A percentile compares a stretch with the other conserved stretches of the same genome.
Evolutionary conservation across 1,140 invertebrate species (phyloP).

Genomic region (Spodoptera litura): DNA sequence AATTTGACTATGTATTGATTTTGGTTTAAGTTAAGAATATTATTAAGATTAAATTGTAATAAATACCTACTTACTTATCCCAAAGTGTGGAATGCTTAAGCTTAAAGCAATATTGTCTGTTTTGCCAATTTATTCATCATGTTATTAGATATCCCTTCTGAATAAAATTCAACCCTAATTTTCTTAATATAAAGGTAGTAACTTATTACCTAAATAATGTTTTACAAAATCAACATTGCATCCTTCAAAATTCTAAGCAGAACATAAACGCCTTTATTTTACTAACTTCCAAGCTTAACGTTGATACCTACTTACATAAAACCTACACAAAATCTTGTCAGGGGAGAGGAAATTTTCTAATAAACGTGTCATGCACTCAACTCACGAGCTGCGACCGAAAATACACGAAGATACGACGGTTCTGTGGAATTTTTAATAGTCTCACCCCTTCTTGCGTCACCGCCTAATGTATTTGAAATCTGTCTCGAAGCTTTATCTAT

Average conservation of each 20-base stretch:
- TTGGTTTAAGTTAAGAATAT: no score
- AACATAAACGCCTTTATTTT: slow-evolving; percentile 6
- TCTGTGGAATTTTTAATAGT: slow-evolving; percentile 83
- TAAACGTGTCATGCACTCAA: slow-evolving; percentile 73
- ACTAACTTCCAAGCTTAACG: slow-evolving; percentile 27
- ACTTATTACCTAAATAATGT: no score
- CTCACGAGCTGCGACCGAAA: slow-evolving; percentile 59
- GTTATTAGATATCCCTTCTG: no score
- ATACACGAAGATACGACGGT: slow-evolving; percentile 68
- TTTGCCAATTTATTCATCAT: no score
- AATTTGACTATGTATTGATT: no score
- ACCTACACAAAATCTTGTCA: slow-evolving; percentile 44
- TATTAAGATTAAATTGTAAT: no score
- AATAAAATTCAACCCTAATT: no score
- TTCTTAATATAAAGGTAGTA: no score
- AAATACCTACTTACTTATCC: no score
- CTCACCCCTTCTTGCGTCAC: slow-evolving; percentile 68
- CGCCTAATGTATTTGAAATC: slow-evolving; percentile 84
- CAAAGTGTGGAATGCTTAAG: no score
- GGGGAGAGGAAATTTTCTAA: slow-evolving; percentile 67
- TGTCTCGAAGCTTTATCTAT: slow-evolving; percentile 82
- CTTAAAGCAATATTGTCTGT: no score
- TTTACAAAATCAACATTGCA: not conserved
- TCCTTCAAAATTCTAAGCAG: not conserved
- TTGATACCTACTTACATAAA: slow-evolving; percentile 44